phyloP scores from a whole-genome alignment of 2,888 invertebrate genomes.

The Baronia brevicornis region DNA sequence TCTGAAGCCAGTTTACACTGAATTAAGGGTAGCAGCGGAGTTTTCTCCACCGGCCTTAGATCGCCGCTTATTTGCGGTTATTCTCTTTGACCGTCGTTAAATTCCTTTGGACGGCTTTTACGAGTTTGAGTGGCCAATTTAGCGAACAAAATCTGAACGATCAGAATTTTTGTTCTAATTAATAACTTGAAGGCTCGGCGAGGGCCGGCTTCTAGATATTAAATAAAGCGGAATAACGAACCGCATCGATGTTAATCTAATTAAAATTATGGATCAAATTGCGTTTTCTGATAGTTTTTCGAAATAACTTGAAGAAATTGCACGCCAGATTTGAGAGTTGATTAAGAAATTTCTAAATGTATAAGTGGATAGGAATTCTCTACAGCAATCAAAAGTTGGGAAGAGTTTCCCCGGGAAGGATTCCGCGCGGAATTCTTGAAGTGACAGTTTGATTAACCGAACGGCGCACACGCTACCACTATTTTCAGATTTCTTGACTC shows the following conservation, averaged over 20 bases:
- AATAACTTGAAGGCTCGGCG: conserved; percentile 57
- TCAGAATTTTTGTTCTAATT: conserved; percentile 73
- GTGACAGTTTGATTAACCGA: conserved; percentile 76
- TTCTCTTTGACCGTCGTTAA: conserved; percentile 76
- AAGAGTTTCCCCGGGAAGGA: conserved; percentile 67
- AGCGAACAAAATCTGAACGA: conserved; percentile 69
- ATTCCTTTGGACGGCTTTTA: conserved; percentile 70
- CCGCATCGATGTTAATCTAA: conserved; percentile 43
- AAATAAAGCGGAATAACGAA: conserved; percentile 57
- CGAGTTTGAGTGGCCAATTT: conserved; percentile 74
- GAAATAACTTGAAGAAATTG: conserved; percentile 4
- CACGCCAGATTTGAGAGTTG: conserved; percentile 33
- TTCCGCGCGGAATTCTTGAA: conserved; percentile 72
- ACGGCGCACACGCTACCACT: conserved; percentile 65
- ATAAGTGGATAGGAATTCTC: conserved; percentile 61
- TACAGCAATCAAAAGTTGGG: conserved; percentile 70
- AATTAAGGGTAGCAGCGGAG: conserved; percentile 70
- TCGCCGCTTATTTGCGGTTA: conserved; percentile 75
- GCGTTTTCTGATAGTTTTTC: conserved; percentile 13
- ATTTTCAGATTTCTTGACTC: conserved; percentile 60
- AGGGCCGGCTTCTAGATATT: conserved; percentile 52
- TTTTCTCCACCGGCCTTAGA: conserved; percentile 65
- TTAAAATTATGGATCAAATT: conserved; percentile 30
- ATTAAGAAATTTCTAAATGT: conserved; percentile 64
- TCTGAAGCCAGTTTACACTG: conserved; percentile 62